Conservation (phyloP, 2,113 vertebrate species). For the Alosa alosa region DNA sequence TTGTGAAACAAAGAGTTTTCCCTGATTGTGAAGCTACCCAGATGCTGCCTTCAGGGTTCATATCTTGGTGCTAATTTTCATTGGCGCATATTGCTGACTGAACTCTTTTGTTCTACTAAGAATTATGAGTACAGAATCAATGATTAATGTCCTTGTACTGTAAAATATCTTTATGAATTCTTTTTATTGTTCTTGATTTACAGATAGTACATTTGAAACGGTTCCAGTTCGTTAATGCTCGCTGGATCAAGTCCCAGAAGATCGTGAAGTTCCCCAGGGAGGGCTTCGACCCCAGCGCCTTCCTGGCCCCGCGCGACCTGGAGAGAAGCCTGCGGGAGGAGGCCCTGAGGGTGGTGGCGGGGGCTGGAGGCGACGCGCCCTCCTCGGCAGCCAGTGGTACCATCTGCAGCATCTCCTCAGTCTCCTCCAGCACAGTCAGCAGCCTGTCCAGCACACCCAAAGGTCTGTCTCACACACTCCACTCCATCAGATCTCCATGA, state of each 20-base stretch:
- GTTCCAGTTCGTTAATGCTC: slow-evolving; percentile 96
- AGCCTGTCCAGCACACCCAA: slow-evolving; percentile 75
- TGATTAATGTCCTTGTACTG: background rate
- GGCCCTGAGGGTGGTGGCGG: slow-evolving; percentile 64
- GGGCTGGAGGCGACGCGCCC: slow-evolving; percentile 59
- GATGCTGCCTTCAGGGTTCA: too few species aligned
- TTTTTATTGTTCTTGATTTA: slow-evolving; percentile 15
- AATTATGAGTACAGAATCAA: background rate
- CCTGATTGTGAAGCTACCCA: too few species aligned
- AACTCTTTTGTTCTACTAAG: background rate
- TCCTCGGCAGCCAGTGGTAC: background rate
- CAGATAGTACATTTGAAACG: slow-evolving; percentile 98
- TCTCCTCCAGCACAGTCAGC: slow-evolving; percentile 77
- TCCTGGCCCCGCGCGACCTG: slow-evolving; percentile 88
- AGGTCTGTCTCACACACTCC: slow-evolving; percentile 69
- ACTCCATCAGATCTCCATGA: background rate
- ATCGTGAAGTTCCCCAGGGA: slow-evolving; percentile 95
- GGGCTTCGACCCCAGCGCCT: slow-evolving; percentile 93
- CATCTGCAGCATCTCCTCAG: slow-evolving; percentile 63
- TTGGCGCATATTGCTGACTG: background rate
- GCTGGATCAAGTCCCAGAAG: slow-evolving; percentile 99
- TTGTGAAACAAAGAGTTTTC: too few species aligned
- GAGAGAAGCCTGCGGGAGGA: slow-evolving; percentile 68
- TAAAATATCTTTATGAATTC: background rate
- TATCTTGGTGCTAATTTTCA: background rate